These are phyloP conservation scores for Iguana delicatissima DNA, from an alignment of 2,797 vertebrate genomes.

Conservation along the genomic window DNA sequence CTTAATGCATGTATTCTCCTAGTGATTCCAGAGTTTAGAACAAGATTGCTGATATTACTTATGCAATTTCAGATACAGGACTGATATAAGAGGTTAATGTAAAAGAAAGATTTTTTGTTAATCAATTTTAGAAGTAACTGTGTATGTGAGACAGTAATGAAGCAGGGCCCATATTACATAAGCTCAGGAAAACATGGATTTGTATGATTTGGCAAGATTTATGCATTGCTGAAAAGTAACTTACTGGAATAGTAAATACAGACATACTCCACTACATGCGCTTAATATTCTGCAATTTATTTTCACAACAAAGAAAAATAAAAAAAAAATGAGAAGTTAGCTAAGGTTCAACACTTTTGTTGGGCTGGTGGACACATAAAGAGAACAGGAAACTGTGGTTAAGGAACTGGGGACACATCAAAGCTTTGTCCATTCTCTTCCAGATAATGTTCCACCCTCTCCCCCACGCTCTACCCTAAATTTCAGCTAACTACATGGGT, in stretches of 20 bases:
- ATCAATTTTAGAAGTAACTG: background rate
- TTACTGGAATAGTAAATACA: constrained; percentile 11
- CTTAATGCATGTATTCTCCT: no score
- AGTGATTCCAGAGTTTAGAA: background rate
- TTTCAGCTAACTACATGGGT: background rate
- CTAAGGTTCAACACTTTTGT: background rate
- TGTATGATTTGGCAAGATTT: constrained; percentile 16
- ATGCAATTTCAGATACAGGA: background rate
- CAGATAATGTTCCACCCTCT: background rate
- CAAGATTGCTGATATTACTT: background rate
- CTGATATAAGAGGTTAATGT: constrained; percentile 2
- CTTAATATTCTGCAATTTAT: constrained; percentile 18
- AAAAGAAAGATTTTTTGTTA: background rate
- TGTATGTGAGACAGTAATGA: background rate
- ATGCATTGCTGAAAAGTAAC: constrained; percentile 4
- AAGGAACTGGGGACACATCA: background rate
- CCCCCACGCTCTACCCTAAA: background rate
- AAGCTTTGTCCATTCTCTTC: background rate
- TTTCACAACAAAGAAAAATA: constrained; percentile 11
- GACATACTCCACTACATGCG: constrained; percentile 2
- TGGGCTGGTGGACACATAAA: background rate
- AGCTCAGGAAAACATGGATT: constrained; percentile 2
- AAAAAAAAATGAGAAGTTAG: constrained; percentile 5
- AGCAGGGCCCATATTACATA: background rate
- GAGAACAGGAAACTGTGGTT: background rate